Evolutionary conservation across 2,797 vertebrate species (phyloP).

Genomic region (Anniella stebbinsi): DNA sequence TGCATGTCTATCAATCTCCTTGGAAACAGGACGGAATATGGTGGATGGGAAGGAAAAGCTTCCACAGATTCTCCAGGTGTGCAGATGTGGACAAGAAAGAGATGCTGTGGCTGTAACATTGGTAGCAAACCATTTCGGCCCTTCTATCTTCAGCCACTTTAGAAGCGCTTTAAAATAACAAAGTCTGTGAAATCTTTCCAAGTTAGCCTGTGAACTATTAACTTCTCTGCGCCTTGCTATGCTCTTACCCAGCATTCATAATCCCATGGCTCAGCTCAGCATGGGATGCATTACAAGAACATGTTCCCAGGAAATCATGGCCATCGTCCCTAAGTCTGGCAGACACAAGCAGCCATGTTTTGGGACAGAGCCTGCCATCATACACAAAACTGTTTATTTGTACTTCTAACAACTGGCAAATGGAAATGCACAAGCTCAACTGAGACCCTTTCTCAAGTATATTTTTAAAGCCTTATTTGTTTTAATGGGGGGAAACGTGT

Average conservation of each 20-base stretch:
- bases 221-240: neutral
- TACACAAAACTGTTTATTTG: neutral
- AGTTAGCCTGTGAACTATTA: neutral
- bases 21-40: neutral
- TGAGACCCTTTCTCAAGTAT: neutral
- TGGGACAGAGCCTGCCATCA: neutral
- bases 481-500: neutral
- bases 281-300: neutral
- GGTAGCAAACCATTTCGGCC: neutral
- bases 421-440: neutral
- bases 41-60: neutral
- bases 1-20: neutral
- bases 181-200: neutral
- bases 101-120: neutral
- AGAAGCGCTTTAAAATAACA: neutral
- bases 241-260: neutral
- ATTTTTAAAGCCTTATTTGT: neutral
- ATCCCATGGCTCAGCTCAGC: neutral
- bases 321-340: neutral
- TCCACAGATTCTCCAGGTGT: neutral
- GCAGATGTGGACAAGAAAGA: neutral
- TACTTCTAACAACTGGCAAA: neutral
- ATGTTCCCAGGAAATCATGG: neutral
- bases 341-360: neutral
- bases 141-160: neutral